Evolutionary conservation across 2,797 vertebrate genomes (phyloP).

Genomic region (Hydrocynus forskahlii): DNA sequence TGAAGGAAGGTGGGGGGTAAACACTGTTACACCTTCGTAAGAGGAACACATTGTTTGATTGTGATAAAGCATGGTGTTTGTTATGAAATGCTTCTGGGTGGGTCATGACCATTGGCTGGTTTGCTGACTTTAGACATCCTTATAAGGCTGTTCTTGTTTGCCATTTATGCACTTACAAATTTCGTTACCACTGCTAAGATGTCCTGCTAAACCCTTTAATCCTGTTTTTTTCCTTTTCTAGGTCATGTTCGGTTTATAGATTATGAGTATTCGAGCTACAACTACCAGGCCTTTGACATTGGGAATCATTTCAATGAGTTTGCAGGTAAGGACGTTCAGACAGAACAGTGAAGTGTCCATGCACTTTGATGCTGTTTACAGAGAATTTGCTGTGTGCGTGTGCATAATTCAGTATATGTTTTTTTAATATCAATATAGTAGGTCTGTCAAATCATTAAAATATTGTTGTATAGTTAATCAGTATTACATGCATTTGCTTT

Average conservation of each 20-base stretch:
- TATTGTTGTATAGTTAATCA: too few species aligned
- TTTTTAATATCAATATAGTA: too few species aligned
- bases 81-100: neutral
- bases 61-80: neutral
- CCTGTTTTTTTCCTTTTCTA: constrained; percentile 57
- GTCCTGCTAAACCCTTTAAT: neutral
- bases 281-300: constrained; percentile 98
- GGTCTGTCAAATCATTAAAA: too few species aligned
- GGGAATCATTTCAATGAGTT: constrained; percentile 99
- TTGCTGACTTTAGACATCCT: neutral
- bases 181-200: constrained; percentile 14
- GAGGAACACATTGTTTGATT: neutral
- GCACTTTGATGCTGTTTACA: neutral
- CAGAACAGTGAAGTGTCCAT: neutral
- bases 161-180: neutral
- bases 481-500: too few species aligned
- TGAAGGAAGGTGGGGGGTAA: constrained; percentile 78
- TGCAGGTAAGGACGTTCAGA: constrained; percentile 81
- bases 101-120: neutral
- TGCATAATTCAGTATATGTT: too few species aligned
- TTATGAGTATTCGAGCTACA: constrained; percentile 96
- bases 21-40: neutral
- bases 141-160: neutral
- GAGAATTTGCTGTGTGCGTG: too few species aligned
- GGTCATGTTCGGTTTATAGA: constrained; percentile 92